Conservation (phyloP, 2,113 vertebrate species). For the Plestiodon gilberti region DNA sequence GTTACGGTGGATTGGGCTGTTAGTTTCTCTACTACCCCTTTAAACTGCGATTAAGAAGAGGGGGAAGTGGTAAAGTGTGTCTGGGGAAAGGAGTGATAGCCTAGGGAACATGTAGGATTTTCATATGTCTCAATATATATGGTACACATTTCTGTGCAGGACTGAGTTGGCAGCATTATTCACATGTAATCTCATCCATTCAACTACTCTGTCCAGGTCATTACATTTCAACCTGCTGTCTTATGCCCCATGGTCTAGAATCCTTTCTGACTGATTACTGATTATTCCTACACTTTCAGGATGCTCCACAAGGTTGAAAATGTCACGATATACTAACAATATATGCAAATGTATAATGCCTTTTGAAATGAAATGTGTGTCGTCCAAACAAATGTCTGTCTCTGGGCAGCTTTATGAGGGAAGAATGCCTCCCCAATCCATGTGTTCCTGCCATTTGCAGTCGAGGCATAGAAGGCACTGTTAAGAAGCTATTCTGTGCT, state of each 20-base stretch:
- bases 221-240: neutral
- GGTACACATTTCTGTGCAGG: neutral
- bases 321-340: too few relatives aligned
- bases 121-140: neutral
- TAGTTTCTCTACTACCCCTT: neutral
- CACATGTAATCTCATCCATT: neutral
- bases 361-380: too few relatives aligned
- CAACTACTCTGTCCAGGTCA: neutral
- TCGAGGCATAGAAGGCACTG: too few relatives aligned
- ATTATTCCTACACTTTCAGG: too few relatives aligned
- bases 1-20: too few relatives aligned
- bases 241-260: neutral
- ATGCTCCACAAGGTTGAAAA: too few relatives aligned
- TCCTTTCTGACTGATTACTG: neutral
- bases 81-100: neutral
- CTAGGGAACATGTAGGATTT: neutral
- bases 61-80: neutral
- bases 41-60: neutral
- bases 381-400: too few relatives aligned
- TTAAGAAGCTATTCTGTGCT: too few relatives aligned
- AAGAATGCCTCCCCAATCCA: too few relatives aligned
- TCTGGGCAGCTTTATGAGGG: too few relatives aligned
- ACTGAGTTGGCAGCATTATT: neutral
- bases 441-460: too few relatives aligned
- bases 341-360: too few relatives aligned